A percentile compares a stretch with the other conserved stretches of the same genome.
phyloP scores from a whole-genome alignment of 2,888 invertebrate genomes.

The Euphydryas editha region DNA sequence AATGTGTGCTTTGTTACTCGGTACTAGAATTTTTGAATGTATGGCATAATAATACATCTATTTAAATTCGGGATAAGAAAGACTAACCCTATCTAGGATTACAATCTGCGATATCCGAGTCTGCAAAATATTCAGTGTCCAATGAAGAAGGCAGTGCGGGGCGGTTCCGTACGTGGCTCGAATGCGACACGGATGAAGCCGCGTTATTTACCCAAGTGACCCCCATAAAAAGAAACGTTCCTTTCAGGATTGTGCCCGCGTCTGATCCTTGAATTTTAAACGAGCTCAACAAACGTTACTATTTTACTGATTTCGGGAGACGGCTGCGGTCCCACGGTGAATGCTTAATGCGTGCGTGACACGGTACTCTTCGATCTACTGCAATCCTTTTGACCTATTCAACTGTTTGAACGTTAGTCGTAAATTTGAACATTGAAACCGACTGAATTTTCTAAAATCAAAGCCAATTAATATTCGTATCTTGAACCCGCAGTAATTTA shows the following conservation, averaged over 20 bases:
- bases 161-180: slow-evolving; percentile 35
- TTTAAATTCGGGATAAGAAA: not conserved
- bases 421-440: not conserved
- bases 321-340: slow-evolving; percentile 22
- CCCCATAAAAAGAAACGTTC: slow-evolving; percentile 68
- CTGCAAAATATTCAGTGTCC: slow-evolving; percentile 36
- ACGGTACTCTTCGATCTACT: not conserved
- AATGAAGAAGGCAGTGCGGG: slow-evolving; percentile 24
- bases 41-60: not conserved
- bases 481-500: slow-evolving; percentile 5
- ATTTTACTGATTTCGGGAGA: slow-evolving; percentile 61
- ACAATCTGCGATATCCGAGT: slow-evolving; percentile 16
- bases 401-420: not conserved
- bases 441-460: not conserved
- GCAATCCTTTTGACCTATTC: not conserved
- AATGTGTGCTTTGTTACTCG: not conserved
- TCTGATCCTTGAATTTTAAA: slow-evolving; percentile 72
- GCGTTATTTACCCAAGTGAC: slow-evolving; percentile 74
- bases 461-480: slow-evolving; percentile 11
- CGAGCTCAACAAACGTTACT: slow-evolving; percentile 55
- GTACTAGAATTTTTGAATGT: not conserved
- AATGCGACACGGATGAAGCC: slow-evolving; percentile 55
- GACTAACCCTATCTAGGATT: slow-evolving; percentile 7
- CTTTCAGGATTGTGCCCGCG: slow-evolving; percentile 60
- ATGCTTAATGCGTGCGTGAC: slow-evolving; percentile 47